Percentiles rank a stretch among this genome's conserved stretches.
These are phyloP conservation scores for Pseudomyrmex flavicornis DNA, from an alignment of 1,140 invertebrate genomes.

Conservation along the genomic window DNA sequence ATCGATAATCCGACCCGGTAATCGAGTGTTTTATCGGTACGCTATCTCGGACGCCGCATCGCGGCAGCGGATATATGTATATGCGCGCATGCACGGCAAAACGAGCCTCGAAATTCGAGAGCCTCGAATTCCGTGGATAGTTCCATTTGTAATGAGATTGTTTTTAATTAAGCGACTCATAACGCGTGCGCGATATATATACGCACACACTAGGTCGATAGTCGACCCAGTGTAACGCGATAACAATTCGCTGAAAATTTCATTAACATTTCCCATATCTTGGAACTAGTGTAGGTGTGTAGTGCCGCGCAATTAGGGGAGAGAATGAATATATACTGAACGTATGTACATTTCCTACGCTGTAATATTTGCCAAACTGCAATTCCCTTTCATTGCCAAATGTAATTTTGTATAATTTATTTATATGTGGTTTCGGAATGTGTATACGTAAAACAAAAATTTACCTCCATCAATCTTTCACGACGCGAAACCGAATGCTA, in stretches of 20 bases:
- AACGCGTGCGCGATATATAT: slow-evolving; percentile 7
- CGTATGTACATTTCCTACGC: not conserved
- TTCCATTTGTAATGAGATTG: slow-evolving; percentile 54
- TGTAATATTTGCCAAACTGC: not conserved
- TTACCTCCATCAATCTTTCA: slow-evolving; percentile 34
- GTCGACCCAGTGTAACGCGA: not conserved
- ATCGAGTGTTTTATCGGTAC: slow-evolving; percentile 63
- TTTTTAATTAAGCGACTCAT: slow-evolving; percentile 67
- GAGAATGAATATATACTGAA: not conserved
- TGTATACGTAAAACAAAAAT: not conserved
- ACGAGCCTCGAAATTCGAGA: slow-evolving; percentile 57
- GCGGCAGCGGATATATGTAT: too few species aligned
- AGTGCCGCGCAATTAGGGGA: not conserved
- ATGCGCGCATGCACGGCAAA: slow-evolving; percentile 33
- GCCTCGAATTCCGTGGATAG: slow-evolving; percentile 1
- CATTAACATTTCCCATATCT: slow-evolving; percentile 16
- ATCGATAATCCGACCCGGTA: slow-evolving; percentile 69
- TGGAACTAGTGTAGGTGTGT: too few species aligned
- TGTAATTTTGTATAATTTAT: not conserved
- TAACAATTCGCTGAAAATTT: slow-evolving; percentile 2
- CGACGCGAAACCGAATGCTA: not conserved
- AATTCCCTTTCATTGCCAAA: not conserved
- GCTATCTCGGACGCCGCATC: slow-evolving; percentile 12
- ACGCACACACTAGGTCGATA: not conserved
- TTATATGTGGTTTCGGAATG: not conserved